Evolutionary conservation across 2,888 invertebrate genomes (phyloP).

Genomic region (Hedychridium roseum): DNA sequence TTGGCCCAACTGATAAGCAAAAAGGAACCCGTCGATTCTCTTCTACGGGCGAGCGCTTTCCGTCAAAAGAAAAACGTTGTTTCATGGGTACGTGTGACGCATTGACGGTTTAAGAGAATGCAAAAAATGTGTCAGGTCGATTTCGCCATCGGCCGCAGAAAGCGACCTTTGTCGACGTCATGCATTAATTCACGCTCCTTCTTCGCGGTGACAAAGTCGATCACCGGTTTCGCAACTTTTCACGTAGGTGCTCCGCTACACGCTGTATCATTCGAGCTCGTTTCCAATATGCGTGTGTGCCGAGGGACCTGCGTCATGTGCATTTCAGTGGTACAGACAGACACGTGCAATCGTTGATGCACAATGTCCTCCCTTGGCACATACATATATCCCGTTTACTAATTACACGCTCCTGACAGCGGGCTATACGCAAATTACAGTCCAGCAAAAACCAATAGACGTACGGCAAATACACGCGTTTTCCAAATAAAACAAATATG

Average conservation of each 20-base stretch:
- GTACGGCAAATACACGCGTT: too few species aligned
- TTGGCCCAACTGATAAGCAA: not conserved
- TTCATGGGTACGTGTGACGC: not conserved
- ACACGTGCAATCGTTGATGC: not conserved
- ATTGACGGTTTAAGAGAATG: not conserved
- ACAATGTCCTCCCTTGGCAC: not conserved
- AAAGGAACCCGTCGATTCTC: not conserved
- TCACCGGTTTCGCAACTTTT: not conserved
- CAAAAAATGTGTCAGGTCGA: not conserved
- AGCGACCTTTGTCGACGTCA: slow-evolving; percentile 1
- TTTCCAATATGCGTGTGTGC: too few species aligned
- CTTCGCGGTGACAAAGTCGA: not conserved
- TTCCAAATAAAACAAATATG: too few species aligned
- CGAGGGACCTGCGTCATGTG: too few species aligned
- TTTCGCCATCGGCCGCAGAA: slow-evolving; percentile 2
- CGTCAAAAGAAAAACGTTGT: not conserved
- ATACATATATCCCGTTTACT: too few species aligned
- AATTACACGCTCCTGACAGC: too few species aligned
- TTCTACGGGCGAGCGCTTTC: not conserved
- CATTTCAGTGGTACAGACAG: not conserved
- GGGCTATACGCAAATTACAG: too few species aligned
- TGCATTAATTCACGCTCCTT: slow-evolving; percentile 1
- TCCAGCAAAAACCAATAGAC: too few species aligned
- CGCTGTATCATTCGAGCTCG: too few species aligned
- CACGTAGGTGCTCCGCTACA: not conserved